Base-by-base conservation (phyloP, 2,888 invertebrate species). In the Oscheius sp. region DNA sequence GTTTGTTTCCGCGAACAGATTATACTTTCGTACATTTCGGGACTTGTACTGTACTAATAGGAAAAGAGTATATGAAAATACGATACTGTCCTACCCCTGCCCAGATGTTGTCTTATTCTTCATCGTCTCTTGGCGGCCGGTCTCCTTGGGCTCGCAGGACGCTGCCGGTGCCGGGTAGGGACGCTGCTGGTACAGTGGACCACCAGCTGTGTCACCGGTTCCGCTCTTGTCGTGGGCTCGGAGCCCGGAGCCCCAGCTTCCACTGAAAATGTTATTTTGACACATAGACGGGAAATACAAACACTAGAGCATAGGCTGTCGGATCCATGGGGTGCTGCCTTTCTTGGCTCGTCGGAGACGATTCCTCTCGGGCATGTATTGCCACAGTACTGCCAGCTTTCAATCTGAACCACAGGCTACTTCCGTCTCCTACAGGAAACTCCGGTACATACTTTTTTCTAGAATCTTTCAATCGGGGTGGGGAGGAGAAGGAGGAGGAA, bases 111-210 rank as follows among this genome's bases (percentile, higher is more conserved):
- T 53, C 29, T 21, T 21, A 53, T 53, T 21, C 13, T 53, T 21
- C 53, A 1, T 65, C 65, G 13, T 68, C 68, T 32, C 33, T n/a
- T 9, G 55, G 55, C 9, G 13, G 50, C 2, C n/a, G 1, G 51
- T 55, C 33, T 37, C 68, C 68, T 68, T 81, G 79, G n/a, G 74
- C 72, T 29, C 94, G 92, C 70, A 96, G 91, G 80, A 96, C 94
- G 77, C 95, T n/a, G 96, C 96, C 2, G 96, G 96, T 79, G 94
- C 94, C 3, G 96, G 96, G 90, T 96, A 96, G 0, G 96, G 96
- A 60, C 87, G 74, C 65, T 82, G 81, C 63, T 96, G 96, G 90
- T 93, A 96, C 70, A 96, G 91, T 11, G 95, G 94, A 0, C 96
- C 96, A 2, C 94, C 93, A 21, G 94, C 96, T 59, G 96, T 96